Evolutionary conservation across 2,113 vertebrate genomes (phyloP), one percentile per base, ranked within the genome.

Genomic region (Galemys pyrenaicus): DNA sequence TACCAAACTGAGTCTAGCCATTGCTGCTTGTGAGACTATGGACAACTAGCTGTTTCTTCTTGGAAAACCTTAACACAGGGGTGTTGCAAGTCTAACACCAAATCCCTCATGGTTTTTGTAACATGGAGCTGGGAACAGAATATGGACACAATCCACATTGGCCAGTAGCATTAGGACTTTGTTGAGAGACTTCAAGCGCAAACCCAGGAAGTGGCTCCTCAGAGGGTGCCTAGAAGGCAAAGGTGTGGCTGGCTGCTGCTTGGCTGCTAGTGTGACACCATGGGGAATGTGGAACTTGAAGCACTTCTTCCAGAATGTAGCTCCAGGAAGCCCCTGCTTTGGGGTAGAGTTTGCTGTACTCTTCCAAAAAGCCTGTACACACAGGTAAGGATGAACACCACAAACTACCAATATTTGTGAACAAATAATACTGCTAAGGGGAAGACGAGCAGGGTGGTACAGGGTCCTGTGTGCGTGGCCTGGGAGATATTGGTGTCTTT

Each of bases 331-430:
- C 10, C 4, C 4, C 32, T 75, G n/a, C 19, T 16, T 0, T 20
- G 8, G 15, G 9, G 3, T 2, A 30, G 26, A 70, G 0, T 13
- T 65, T 5, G 16, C 7, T 5, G 3, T 30, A n/a, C 56, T 73
- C 26, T 79, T 2, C 12, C 32, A 13, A 20, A 24, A 10, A 64
- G 3, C 24, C 2, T n/a, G 7, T 24, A 22, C 10, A 12, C 1
- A 20, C 5, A 1, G 11, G 16, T 16, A 44, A 5, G 20, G 5
- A 41, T 56, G 13, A 82, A 15, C 30, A 62, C 24, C 16, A 9
- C n/a, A 5, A 89, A 77, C 6, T 17, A 15, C 35, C 15, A 3
- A 51, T 51, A 51, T 17, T 65, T 49, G 9, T 82, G 49, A 39
- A 5, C 32, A 46, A 70, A 22, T 51, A 54, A 41, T 37, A 30